A percentile compares a stretch with the other conserved stretches of the same genome.
Conservation (phyloP, 2,888 invertebrate genomes). For the Lacanobia wlatinum region DNA sequence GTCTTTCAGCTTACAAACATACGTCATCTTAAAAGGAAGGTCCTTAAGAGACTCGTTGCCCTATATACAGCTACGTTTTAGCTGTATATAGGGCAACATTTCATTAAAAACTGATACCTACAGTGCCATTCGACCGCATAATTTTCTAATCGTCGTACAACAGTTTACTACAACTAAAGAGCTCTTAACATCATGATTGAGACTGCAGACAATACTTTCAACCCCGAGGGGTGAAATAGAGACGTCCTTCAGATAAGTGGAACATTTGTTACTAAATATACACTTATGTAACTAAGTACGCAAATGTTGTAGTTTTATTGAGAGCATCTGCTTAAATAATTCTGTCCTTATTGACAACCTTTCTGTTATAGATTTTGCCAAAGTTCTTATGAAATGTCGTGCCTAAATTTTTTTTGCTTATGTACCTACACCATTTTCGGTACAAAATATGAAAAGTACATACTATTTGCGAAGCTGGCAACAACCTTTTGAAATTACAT, state of each 20-base stretch:
- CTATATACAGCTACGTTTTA: too few relatives aligned
- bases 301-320: conserved; percentile 44
- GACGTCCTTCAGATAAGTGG: conserved; percentile 48
- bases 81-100: too few relatives aligned
- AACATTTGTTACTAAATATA: conserved; percentile 61
- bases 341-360: not conserved
- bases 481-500: too few relatives aligned
- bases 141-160: conserved; percentile 26
- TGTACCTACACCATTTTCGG: too few relatives aligned
- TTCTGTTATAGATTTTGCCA: not conserved
- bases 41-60: too few relatives aligned
- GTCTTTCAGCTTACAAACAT: too few relatives aligned
- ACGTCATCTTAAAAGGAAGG: too few relatives aligned
- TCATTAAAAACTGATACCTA: not conserved
- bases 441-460: too few relatives aligned
- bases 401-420: too few relatives aligned
- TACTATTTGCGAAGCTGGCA: too few relatives aligned
- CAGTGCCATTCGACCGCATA: conserved; percentile 3
- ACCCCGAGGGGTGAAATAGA: conserved; percentile 47
- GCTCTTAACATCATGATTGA: conserved; percentile 29
- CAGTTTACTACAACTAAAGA: conserved; percentile 22
- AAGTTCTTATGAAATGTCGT: not conserved
- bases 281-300: conserved; percentile 21
- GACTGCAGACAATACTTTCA: conserved; percentile 43
- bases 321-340: conserved; percentile 27